Conservation (phyloP, 2,888 invertebrate species). For the Lumbricus terrestris region DNA sequence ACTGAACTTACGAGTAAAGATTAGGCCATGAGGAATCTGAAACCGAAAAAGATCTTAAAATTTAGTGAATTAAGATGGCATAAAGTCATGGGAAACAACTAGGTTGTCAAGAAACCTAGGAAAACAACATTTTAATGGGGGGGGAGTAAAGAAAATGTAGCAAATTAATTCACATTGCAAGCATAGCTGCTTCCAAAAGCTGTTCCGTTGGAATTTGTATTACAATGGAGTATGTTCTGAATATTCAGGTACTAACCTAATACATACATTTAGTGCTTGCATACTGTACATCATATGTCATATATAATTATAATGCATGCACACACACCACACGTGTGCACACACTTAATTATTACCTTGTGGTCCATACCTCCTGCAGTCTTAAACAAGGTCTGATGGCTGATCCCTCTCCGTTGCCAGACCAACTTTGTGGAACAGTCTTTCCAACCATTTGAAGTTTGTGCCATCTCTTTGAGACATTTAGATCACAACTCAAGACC, state of each 20-base stretch:
- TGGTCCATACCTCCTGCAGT: no score
- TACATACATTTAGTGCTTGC: background rate
- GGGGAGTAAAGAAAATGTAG: background rate
- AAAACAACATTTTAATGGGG: background rate
- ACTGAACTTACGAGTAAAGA: background rate
- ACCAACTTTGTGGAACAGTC: no score
- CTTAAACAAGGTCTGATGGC: no score
- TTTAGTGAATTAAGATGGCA: background rate
- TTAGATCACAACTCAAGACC: no score
- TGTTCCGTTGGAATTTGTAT: background rate
- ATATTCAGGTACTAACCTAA: background rate
- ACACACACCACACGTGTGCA: background rate
- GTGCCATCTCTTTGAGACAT: no score
- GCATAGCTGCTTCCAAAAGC: background rate
- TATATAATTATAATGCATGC: background rate
- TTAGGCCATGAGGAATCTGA: background rate
- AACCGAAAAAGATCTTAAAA: background rate
- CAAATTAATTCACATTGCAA: background rate
- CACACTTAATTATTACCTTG: no score
- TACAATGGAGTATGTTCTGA: background rate
- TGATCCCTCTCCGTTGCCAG: no score
- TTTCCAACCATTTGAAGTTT: no score
- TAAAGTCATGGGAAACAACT: background rate
- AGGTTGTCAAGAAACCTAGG: background rate
- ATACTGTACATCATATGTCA: background rate